Evolutionary conservation across 2,888 invertebrate genomes (phyloP).

Genomic region (Neoascia interrupta): DNA sequence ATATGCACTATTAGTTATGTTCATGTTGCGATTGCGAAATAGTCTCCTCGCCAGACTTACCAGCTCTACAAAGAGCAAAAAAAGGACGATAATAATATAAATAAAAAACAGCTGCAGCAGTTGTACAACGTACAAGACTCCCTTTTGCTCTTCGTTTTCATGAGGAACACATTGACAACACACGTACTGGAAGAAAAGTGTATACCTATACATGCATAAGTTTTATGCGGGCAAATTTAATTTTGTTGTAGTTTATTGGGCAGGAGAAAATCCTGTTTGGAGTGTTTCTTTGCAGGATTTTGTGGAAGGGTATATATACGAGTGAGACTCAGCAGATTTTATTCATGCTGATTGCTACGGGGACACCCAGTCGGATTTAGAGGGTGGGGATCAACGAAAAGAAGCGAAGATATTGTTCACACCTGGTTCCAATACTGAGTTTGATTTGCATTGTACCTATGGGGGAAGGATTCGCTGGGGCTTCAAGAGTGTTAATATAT

Average conservation of each 20-base stretch:
- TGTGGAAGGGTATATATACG: not conserved
- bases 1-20: conserved; percentile 45
- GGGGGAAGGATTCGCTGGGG: not conserved
- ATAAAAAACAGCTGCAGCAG: conserved; percentile 66
- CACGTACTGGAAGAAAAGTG: not conserved
- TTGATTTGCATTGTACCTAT: conserved; percentile 40
- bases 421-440: conserved; percentile 44
- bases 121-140: conserved; percentile 3
- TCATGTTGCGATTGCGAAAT: conserved; percentile 57
- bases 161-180: too few species aligned
- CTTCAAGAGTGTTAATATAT: conserved; percentile 3
- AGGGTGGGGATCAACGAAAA: conserved; percentile 5
- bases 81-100: conserved; percentile 53
- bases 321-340: conserved; percentile 50
- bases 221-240: conserved; percentile 67
- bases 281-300: conserved; percentile 11
- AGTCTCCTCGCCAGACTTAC: conserved; percentile 60
- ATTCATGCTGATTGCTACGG: conserved; percentile 44
- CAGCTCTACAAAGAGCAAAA: conserved; percentile 17
- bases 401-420: conserved; percentile 44
- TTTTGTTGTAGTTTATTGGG: conserved; percentile 66
- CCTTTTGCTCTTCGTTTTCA: conserved; percentile 5
- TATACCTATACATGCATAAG: conserved; percentile 49
- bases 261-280: conserved; percentile 25
- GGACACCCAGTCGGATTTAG: conserved; percentile 18